A percentile compares a stretch with the other conserved stretches of the same genome.
phyloP scores from a whole-genome alignment of 2,888 invertebrate species.

The Helobdella robusta region DNA sequence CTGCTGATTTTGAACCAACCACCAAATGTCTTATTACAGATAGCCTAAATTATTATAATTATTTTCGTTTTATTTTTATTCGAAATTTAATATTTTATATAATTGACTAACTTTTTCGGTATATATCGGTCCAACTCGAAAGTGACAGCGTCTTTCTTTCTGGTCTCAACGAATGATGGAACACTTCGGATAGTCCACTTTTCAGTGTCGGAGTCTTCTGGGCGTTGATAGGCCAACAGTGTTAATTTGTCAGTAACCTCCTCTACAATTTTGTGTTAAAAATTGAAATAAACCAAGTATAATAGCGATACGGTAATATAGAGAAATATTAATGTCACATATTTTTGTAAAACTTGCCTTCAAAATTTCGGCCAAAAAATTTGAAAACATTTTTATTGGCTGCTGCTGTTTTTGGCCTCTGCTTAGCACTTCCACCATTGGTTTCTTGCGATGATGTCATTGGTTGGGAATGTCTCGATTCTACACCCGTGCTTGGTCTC shows the following conservation, averaged over 20 bases:
- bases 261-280: constrained; percentile 33
- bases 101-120: constrained; percentile 3
- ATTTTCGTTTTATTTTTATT: background rate
- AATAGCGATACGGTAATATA: no score
- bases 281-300: background rate
- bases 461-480: background rate
- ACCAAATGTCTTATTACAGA: constrained; percentile 4
- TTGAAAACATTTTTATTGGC: constrained; percentile 15
- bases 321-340: background rate
- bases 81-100: background rate
- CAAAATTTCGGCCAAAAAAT: constrained; percentile 3
- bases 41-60: background rate
- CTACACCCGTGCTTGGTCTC: constrained; percentile 39
- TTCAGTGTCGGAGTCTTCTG: background rate
- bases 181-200: constrained; percentile 37
- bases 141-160: constrained; percentile 42
- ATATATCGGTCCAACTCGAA: constrained; percentile 37
- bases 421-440: background rate
- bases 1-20: background rate
- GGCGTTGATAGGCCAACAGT: constrained; percentile 31
- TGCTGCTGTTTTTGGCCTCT: constrained; percentile 16
- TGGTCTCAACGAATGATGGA: constrained; percentile 36
- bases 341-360: no score
- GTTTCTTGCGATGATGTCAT: background rate
- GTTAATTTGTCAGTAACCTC: constrained; percentile 39